A percentile compares a stretch with the other conserved stretches of the same genome.
Conservation (phyloP, 2,113 vertebrate species). For the Phalacrocorax carbo region DNA sequence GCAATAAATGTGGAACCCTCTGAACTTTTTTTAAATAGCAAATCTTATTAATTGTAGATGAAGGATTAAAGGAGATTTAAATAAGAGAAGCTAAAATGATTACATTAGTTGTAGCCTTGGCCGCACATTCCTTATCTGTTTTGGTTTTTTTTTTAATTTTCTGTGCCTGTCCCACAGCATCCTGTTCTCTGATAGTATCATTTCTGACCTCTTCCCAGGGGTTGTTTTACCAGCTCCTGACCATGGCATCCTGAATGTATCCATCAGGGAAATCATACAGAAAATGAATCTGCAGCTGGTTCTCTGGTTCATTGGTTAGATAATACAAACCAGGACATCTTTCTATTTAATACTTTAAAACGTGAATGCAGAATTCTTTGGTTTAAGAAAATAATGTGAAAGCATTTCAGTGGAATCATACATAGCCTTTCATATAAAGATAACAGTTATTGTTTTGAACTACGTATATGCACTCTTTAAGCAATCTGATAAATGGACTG, state of each 20-base stretch:
- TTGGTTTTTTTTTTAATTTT: slow-evolving; percentile 43
- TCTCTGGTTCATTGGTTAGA: slow-evolving; percentile 61
- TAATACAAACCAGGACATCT: slow-evolving; percentile 65
- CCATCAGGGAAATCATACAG: slow-evolving; percentile 73
- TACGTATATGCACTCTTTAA: background rate
- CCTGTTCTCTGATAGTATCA: slow-evolving; percentile 66
- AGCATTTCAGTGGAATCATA: background rate
- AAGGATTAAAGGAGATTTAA: slow-evolving; percentile 69
- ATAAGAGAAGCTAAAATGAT: slow-evolving; percentile 52
- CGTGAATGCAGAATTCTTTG: background rate
- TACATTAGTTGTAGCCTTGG: background rate
- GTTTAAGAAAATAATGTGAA: slow-evolving; percentile 56
- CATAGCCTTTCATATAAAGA: background rate
- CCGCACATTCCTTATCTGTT: background rate
- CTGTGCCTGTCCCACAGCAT: slow-evolving; percentile 52
- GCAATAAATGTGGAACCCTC: slow-evolving; percentile 56
- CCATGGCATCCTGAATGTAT: slow-evolving; percentile 40
- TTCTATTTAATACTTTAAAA: slow-evolving; percentile 53
- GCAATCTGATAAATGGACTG: slow-evolving; percentile 13
- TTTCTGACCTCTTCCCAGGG: slow-evolving; percentile 70
- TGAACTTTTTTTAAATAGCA: slow-evolving; percentile 60
- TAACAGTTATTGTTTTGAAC: background rate
- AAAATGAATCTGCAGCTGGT: slow-evolving; percentile 70
- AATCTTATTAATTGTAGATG: slow-evolving; percentile 76
- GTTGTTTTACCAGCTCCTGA: slow-evolving; percentile 52